phyloP scores from a whole-genome alignment of 1,140 invertebrate genomes.

The Archivesica marissinica region DNA sequence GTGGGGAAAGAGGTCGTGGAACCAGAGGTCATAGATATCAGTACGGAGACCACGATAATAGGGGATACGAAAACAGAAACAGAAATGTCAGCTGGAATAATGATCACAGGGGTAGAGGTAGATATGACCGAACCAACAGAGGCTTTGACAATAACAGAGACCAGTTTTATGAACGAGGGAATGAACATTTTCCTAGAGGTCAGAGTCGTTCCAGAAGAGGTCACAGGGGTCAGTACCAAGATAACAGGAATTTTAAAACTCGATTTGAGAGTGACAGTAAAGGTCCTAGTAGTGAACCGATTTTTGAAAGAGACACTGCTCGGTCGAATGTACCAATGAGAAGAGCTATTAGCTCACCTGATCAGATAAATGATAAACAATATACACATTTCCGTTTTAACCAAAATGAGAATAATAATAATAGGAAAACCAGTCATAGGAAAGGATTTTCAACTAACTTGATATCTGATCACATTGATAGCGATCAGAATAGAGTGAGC shows the following conservation, averaged over 20 bases:
- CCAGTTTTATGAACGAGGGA: not conserved
- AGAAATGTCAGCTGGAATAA: not conserved
- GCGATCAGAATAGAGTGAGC: not conserved
- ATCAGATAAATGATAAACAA: conserved; percentile 30
- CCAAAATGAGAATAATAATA: not conserved
- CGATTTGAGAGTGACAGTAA: not conserved
- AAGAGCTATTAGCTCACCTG: conserved; percentile 41
- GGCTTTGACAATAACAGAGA: not conserved
- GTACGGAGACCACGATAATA: conserved; percentile 8
- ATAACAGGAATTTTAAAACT: conserved; percentile 2
- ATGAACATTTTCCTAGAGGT: conserved; percentile 19
- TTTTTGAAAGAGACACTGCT: not conserved
- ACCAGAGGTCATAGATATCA: conserved; percentile 43
- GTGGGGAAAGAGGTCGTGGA: not conserved
- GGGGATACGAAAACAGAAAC: conserved; percentile 7
- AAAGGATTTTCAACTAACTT: not conserved
- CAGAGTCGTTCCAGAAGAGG: conserved; percentile 19
- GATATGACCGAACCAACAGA: not conserved
- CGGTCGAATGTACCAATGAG: not conserved
- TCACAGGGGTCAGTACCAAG: conserved; percentile 23
- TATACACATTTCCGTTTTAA: conserved; percentile 20
- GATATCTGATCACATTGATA: not conserved
- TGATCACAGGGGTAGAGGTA: not conserved
- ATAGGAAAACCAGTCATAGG: not conserved
- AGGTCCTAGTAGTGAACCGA: conserved; percentile 34